A percentile compares a stretch with the other conserved stretches of the same genome.
phyloP scores from a whole-genome alignment of 1,140 invertebrate species.

The Cotesia typhae region DNA sequence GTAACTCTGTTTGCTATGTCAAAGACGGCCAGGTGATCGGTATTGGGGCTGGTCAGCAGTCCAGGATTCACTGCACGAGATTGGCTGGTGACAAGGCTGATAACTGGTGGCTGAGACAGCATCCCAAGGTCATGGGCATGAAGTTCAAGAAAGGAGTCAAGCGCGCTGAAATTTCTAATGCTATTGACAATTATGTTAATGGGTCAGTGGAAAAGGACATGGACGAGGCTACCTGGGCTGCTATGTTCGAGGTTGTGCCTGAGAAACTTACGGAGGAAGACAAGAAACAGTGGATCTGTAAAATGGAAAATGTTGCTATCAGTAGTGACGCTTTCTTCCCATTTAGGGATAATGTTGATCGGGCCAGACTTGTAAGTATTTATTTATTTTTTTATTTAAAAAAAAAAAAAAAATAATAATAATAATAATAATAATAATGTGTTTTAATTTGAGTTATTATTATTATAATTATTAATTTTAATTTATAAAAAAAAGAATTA shows the following conservation, averaged over 20 bases:
- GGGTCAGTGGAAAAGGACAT: slow-evolving; percentile 83
- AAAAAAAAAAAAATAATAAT: background rate
- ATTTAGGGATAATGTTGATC: slow-evolving; percentile 96
- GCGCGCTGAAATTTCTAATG: slow-evolving; percentile 93
- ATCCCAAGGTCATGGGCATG: slow-evolving; percentile 86
- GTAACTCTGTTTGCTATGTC: slow-evolving; percentile 95
- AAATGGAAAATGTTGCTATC: slow-evolving; percentile 86
- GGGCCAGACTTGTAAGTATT: slow-evolving; percentile 82
- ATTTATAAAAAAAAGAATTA: too few relatives aligned
- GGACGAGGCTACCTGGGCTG: slow-evolving; percentile 73
- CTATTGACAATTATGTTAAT: slow-evolving; percentile 94
- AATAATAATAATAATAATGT: too few relatives aligned
- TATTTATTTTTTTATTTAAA: slow-evolving; percentile 23
- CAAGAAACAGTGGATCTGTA: slow-evolving; percentile 79
- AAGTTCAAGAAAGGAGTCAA: slow-evolving; percentile 90
- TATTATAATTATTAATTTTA: too few relatives aligned
- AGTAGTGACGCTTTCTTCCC: slow-evolving; percentile 99
- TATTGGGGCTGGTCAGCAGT: slow-evolving; percentile 97
- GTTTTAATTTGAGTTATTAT: too few relatives aligned
- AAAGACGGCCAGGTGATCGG: slow-evolving; percentile 93
- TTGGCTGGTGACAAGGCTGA: slow-evolving; percentile 97
- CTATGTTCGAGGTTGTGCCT: slow-evolving; percentile 80
- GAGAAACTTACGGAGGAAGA: slow-evolving; percentile 75
- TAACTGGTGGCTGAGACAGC: slow-evolving; percentile 97
- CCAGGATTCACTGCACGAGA: slow-evolving; percentile 95